phyloP scores from a whole-genome alignment of 92 coral and sea anemone genomes.

The Paramuricea clavata region DNA sequence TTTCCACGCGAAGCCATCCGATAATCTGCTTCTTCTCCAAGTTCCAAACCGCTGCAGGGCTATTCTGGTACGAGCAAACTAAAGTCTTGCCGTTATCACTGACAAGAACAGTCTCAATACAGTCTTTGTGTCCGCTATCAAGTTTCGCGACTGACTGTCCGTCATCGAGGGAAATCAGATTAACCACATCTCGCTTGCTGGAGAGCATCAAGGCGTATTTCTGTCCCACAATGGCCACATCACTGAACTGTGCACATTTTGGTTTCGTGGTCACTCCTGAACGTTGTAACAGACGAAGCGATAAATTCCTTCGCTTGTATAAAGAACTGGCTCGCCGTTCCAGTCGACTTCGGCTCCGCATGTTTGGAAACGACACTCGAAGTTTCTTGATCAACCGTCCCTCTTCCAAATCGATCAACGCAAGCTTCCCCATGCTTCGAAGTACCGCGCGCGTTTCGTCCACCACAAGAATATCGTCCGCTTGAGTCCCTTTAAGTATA shows the following conservation, averaged over 20 bases:
- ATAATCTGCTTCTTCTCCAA: conserved; percentile 75
- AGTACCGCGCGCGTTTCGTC: conserved; percentile 99
- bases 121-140: conserved; percentile 87
- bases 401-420: conserved; percentile 93
- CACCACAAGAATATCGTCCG: conserved; percentile 93
- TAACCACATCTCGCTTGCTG: conserved; percentile 86
- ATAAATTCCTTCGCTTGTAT: conserved; percentile 96
- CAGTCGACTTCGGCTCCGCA: conserved; percentile 83
- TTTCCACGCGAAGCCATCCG: conserved; percentile 80
- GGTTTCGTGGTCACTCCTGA: conserved; percentile 85
- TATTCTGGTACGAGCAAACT: conserved; percentile 90
- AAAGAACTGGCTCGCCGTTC: conserved; percentile 97
- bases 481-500: conserved; percentile 86
- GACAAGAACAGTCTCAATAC: conserved; percentile 95
- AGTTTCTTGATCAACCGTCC: conserved; percentile 90
- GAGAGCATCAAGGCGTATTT: conserved; percentile 89
- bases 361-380: conserved; percentile 87
- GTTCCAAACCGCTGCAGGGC: conserved; percentile 92
- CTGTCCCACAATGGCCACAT: conserved; percentile 91
- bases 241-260: conserved; percentile 86
- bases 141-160: conserved; percentile 92
- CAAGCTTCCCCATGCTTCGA: conserved; percentile 91
- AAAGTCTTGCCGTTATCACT: conserved; percentile 89
- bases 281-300: conserved; percentile 92
- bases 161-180: conserved; percentile 89